phyloP scores from a whole-genome alignment of 2,113 vertebrate genomes.

The Gasterosteus nipponicus region DNA sequence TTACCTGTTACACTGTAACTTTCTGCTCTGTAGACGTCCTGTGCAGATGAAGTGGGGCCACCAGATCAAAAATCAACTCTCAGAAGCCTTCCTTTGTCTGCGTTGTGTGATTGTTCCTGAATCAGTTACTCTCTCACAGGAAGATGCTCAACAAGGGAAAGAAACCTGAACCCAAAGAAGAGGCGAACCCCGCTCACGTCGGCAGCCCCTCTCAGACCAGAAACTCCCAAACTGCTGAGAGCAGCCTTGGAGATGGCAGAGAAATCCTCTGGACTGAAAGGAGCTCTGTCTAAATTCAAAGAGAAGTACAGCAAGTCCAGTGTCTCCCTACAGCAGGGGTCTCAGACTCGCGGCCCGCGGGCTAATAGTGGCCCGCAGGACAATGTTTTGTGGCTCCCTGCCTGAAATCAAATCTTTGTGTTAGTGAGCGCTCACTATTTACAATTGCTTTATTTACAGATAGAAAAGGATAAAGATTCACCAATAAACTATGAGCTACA shows the following conservation, averaged over 20 bases:
- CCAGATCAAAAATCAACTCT: not conserved
- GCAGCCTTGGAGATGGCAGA: slow-evolving; percentile 85
- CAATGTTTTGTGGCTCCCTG: too few species aligned
- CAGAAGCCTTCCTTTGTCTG: not conserved
- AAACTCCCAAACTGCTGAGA: slow-evolving; percentile 90
- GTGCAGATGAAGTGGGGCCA: not conserved
- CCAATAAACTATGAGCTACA: too few species aligned
- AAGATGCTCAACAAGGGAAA: slow-evolving; percentile 91
- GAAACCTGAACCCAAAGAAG: slow-evolving; percentile 82
- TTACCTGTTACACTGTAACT: not conserved
- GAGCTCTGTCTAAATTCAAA: slow-evolving; percentile 82
- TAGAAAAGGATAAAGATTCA: too few species aligned
- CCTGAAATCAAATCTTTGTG: too few species aligned
- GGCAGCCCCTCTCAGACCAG: slow-evolving; percentile 79
- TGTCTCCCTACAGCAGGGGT: slow-evolving; percentile 74
- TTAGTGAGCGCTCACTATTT: too few species aligned
- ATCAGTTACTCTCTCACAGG: slow-evolving; percentile 69
- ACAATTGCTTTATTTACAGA: too few species aligned
- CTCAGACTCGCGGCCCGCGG: too few species aligned
- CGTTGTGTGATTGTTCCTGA: not conserved
- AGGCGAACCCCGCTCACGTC: slow-evolving; percentile 49
- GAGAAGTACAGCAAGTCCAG: slow-evolving; percentile 85
- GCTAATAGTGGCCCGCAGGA: too few species aligned
- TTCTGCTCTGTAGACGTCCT: not conserved
- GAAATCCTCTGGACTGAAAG: slow-evolving; percentile 81